Base-by-base conservation (phyloP, 1,140 invertebrate genomes). In the Drosophila bocki region DNA sequence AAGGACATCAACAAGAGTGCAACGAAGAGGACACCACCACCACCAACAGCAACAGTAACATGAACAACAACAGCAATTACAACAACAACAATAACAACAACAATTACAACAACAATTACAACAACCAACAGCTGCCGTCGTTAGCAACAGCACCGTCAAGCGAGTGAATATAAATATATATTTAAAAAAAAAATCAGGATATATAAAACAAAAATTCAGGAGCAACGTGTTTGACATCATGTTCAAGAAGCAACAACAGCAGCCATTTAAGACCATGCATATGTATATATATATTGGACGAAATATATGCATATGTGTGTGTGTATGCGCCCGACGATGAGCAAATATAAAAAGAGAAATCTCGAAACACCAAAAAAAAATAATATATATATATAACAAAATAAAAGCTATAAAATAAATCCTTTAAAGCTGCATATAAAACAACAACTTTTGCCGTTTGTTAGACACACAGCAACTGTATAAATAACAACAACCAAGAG, bases 401-500 rank as follows among this genome's bases (percentile, higher is more conserved):
- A 60, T 0, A 35, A 50, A 11, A 82, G 75, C 42, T 57, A 48
- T 15, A 4, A 15, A 35, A 17, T 53, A 53, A 35, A 75, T 65
- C 45, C 69, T 68, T 64, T 59, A 45, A 71, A 53, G 19, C 67
- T 53, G 22, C 45, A 65, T 35, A 56, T 61, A 37, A 35, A 64
- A 47, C 7, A 50, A 56, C 12, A 82, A 82, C 47, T 63, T 71
- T 79, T 83, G 80, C 72, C 48, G 64, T 51, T 64, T 69, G 59
- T 51, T 39, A 54, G 65, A 69, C 37, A 48, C 37, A 69, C 62
- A 29, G 67, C 62, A 70, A 70, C 22, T 37, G 39, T 64, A 61
- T 62, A 26, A 53, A 54, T 54, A 22, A 54, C 19, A 53, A 53
- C 6, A 47, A 42, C 29, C 51, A 74, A 67, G 35, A 74, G 51